phyloP scores from a whole-genome alignment of 2,113 vertebrate species.

The Pyrgilauda ruficollis region DNA sequence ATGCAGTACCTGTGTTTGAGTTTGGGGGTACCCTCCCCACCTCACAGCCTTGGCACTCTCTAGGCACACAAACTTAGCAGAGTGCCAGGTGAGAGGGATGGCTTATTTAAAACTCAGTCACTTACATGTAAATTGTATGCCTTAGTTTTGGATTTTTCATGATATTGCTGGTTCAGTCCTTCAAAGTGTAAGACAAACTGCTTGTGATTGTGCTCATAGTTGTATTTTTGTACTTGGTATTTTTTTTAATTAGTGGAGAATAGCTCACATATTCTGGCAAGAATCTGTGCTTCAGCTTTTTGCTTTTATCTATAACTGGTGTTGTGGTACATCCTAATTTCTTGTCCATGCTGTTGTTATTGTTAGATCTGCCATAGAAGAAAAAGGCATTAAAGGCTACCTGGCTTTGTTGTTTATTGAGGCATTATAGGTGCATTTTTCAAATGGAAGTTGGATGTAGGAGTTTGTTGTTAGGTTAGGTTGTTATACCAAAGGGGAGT shows the following conservation, averaged over 20 bases:
- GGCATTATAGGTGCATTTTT: neutral
- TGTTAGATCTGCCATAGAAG: neutral
- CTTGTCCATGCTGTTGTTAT: neutral
- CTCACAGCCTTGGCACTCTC: neutral
- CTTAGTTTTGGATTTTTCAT: neutral
- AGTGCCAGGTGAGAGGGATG: neutral
- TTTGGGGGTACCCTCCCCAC: neutral
- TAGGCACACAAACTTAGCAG: neutral
- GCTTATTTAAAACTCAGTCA: neutral
- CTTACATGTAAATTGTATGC: neutral
- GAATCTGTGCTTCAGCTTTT: neutral
- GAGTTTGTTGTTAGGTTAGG: neutral
- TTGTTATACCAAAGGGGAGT: neutral
- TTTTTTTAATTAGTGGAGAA: neutral
- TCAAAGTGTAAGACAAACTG: neutral
- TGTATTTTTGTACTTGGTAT: neutral
- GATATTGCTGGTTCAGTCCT: neutral
- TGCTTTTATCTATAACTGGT: neutral
- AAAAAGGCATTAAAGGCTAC: neutral
- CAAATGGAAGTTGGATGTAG: neutral
- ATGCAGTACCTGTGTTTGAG: neutral
- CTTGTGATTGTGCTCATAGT: neutral
- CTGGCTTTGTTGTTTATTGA: neutral
- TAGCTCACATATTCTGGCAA: neutral
- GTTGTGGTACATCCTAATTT: neutral